Conservation (phyloP, 2,797 vertebrate species). For the Protosalanx chinensis region DNA sequence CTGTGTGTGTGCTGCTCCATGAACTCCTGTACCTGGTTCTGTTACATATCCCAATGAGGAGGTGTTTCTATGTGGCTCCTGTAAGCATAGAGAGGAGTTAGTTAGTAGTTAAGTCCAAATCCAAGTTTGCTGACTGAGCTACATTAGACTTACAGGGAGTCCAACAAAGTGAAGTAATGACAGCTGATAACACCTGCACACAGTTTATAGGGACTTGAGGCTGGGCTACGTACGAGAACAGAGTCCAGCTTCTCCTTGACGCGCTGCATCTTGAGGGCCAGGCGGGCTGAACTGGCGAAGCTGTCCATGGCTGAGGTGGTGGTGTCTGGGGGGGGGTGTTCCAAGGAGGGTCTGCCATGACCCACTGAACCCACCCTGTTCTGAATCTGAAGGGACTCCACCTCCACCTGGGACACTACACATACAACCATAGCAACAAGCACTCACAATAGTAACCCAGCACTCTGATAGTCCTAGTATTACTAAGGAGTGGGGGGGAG, state of each 20-base stretch:
- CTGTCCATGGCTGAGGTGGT: slow-evolving; percentile 69
- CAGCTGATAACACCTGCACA: not conserved
- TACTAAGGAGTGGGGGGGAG: too few relatives aligned
- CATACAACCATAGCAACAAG: slow-evolving; percentile 14
- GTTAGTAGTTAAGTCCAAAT: slow-evolving; percentile 1
- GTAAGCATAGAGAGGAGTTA: not conserved
- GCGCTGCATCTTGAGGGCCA: slow-evolving; percentile 84
- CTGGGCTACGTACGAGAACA: slow-evolving; percentile 75
- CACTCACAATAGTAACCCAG: not conserved
- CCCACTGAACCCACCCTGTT: slow-evolving; percentile 61
- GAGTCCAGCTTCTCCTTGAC: slow-evolving; percentile 90
- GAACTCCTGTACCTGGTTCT: slow-evolving; percentile 58
- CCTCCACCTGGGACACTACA: slow-evolving; percentile 85
- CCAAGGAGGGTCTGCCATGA: slow-evolving; percentile 62
- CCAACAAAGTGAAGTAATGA: not conserved
- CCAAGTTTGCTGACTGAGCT: not conserved
- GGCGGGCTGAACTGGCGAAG: slow-evolving; percentile 70
- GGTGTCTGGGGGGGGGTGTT: slow-evolving; percentile 61
- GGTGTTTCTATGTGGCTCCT: slow-evolving; percentile 62
- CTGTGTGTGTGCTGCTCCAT: not conserved
- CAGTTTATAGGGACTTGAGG: too few relatives aligned
- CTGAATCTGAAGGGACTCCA: slow-evolving; percentile 71
- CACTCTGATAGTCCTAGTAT: not conserved
- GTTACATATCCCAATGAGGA: slow-evolving; percentile 48
- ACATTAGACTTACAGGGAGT: too few relatives aligned